Evolutionary conservation across 2,797 vertebrate genomes (phyloP).

Genomic region (Spondyliosoma cantharus): DNA sequence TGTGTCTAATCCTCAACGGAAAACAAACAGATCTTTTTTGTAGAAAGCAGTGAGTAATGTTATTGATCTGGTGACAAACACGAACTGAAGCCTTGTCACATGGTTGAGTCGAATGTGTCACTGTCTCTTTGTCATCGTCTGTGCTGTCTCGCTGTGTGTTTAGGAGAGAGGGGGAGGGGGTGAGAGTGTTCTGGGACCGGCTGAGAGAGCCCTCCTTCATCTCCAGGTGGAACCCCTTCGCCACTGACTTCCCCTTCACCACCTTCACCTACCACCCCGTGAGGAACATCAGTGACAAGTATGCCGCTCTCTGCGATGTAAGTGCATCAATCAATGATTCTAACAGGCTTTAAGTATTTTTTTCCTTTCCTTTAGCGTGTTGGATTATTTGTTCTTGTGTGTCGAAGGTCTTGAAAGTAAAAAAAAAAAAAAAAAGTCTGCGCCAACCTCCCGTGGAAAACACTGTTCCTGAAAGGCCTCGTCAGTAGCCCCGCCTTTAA

Average conservation of each 20-base stretch:
- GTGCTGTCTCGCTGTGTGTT: constrained; percentile 25
- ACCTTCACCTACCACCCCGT: constrained; percentile 86
- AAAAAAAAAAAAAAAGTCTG: too few species aligned
- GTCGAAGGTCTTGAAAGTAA: too few species aligned
- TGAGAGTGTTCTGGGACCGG: constrained; percentile 85
- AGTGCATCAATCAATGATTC: constrained; percentile 16
- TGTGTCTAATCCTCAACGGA: neutral
- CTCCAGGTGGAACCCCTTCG: constrained; percentile 88
- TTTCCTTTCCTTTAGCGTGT: too few species aligned
- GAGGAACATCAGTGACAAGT: constrained; percentile 72
- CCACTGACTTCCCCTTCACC: constrained; percentile 81
- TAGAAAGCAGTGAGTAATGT: constrained; percentile 9
- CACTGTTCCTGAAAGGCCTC: too few species aligned
- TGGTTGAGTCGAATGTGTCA: neutral
- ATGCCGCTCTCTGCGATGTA: constrained; percentile 83
- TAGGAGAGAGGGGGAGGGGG: constrained; percentile 86
- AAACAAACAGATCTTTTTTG: constrained; percentile 6
- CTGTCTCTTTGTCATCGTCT: neutral
- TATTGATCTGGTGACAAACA: constrained; percentile 26
- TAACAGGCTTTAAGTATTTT: neutral
- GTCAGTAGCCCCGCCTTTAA: too few species aligned
- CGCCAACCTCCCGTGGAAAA: too few species aligned
- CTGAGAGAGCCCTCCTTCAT: constrained; percentile 82
- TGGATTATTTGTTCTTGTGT: too few species aligned
- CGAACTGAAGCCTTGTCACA: constrained; percentile 17